Base-by-base conservation (phyloP, 2,113 vertebrate genomes). In the Thomomys bottae region DNA sequence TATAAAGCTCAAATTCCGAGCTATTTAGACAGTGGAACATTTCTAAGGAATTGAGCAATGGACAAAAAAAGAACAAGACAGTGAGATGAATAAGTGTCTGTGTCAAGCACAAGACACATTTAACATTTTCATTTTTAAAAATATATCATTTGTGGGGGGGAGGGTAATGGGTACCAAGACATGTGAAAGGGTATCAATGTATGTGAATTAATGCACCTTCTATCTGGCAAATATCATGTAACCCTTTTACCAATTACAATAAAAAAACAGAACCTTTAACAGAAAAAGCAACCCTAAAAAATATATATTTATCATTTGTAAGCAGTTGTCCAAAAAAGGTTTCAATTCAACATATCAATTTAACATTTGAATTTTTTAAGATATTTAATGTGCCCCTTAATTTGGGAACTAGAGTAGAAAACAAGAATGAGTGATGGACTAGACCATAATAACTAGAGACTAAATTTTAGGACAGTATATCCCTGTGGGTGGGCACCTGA, bases 331-430 rank as follows among this genome's bases (percentile, higher is more conserved):
- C 49, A 54, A 54, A 54, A 54, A 14, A 4, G 49, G 49, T 1
- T 54, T 54, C 49, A 54, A 54, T 54, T 54, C 15, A 54, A 54
- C 49, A 54, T 54, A 15, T 54, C 49, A 54, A 54, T 54, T 54
- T 54, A 54, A 54, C 15, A 54, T 18, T 79, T 61, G 7, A 63
- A 30, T 57, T 61, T 80, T 88, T 59, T 89, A 15, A 90, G 10
- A 23, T 81, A 61, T 83, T 89, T 32, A 76, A 70, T 71, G n/a
- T 91, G 57, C 85, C 59, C 28, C 75, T 90, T 91, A 49, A 87
- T 77, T 73, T 40, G 4, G 15, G 36, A 40, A 14, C 66, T 70
- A 23, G 66, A 88, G 59, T 59, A 63, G 34, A 82, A 87, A 87
- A 78, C 20, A 90, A 42, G 34, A 90, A 84, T 67, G 38, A 49